Evolutionary conservation across 2,797 vertebrate species (phyloP).

Genomic region (Pseudochromis fuscus): DNA sequence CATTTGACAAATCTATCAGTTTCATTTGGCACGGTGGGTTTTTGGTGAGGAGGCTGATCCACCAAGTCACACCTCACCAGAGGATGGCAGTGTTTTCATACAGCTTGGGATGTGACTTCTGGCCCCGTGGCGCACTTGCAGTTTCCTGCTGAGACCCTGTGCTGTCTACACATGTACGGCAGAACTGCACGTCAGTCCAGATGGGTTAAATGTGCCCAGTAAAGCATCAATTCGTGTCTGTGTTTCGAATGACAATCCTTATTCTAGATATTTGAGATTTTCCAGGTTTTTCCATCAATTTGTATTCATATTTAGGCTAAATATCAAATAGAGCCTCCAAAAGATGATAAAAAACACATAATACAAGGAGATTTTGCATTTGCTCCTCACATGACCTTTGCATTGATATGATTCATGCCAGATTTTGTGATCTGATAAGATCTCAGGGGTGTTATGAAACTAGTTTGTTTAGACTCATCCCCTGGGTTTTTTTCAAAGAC

Average conservation of each 20-base stretch:
- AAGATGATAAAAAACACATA: background rate
- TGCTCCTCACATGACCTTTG: background rate
- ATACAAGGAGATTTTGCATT: background rate
- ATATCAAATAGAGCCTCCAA: background rate
- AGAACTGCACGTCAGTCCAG: background rate
- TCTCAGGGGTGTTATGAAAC: conserved; percentile 2
- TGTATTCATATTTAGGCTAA: background rate
- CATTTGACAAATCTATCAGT: background rate
- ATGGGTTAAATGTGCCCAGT: background rate
- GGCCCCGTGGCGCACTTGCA: conserved; percentile 53
- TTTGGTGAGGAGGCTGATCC: background rate
- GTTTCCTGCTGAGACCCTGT: conserved; percentile 4
- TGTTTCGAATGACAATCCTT: background rate
- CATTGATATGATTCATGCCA: too few relatives aligned
- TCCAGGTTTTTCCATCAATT: conserved; percentile 12
- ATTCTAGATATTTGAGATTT: background rate
- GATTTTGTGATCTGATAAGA: background rate
- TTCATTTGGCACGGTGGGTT: background rate
- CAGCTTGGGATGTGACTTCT: conserved; percentile 46
- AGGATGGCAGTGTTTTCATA: conserved; percentile 71
- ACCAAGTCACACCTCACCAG: conserved; percentile 44
- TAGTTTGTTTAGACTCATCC: conserved; percentile 14
- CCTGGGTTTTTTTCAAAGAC: conserved; percentile 3
- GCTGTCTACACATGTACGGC: background rate
- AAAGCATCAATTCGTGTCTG: background rate